These are phyloP conservation scores for Megamerina dolium DNA, from an alignment of 2,888 invertebrate species.

Conservation along the genomic window DNA sequence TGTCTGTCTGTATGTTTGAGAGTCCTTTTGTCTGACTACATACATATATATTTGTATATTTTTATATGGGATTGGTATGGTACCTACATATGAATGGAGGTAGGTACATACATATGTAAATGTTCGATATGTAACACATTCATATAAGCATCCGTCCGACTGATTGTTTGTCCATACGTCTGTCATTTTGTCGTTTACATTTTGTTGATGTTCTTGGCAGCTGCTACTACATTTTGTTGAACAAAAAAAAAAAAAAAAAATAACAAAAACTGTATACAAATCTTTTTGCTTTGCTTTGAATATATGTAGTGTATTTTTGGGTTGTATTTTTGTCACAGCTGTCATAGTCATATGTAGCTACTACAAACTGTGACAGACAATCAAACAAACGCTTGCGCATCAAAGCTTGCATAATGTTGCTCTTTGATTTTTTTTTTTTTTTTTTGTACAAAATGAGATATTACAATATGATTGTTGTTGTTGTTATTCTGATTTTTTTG, in stretches of 20 bases:
- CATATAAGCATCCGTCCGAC: too few species aligned
- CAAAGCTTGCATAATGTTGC: slow-evolving; percentile 35
- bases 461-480: too few species aligned
- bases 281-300: too few species aligned
- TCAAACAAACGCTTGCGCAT: neutral
- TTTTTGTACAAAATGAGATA: slow-evolving; percentile 4
- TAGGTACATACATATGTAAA: slow-evolving; percentile 3
- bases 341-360: slow-evolving; percentile 21
- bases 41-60: neutral
- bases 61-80: slow-evolving; percentile 9
- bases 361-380: slow-evolving; percentile 6
- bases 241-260: too few species aligned
- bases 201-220: slow-evolving; percentile 23
- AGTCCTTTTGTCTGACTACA: slow-evolving; percentile 5
- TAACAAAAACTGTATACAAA: too few species aligned
- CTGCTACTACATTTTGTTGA: too few species aligned
- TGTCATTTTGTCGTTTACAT: slow-evolving; percentile 16
- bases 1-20: slow-evolving; percentile 11
- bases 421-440: slow-evolving; percentile 17
- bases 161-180: too few species aligned
- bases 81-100: neutral
- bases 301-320: too few species aligned
- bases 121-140: too few species aligned
- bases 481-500: too few species aligned
- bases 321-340: slow-evolving; percentile 34